Base-by-base conservation (phyloP, 2,888 invertebrate species). In the Antheraea assamensis region DNA sequence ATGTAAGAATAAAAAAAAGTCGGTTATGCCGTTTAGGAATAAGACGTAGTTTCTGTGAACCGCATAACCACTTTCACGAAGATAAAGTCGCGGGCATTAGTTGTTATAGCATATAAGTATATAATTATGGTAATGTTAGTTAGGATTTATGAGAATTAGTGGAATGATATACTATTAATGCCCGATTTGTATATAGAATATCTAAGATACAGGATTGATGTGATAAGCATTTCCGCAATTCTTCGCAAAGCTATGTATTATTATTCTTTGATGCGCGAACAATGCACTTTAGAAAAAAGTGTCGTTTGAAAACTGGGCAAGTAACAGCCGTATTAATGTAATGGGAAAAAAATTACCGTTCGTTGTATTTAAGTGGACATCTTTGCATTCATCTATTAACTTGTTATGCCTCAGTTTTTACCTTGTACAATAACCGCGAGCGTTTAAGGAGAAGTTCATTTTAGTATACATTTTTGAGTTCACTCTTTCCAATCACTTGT, bases 391-490 rank as follows among this genome's bases (percentile, higher is more conserved):
- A 55, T 55, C 42, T 73, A 70, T 70, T 42, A 55, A 31, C 27
- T 8, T 71, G 74, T 71, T 74, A 78, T 76, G 77, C 79, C 76
- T 73, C 47, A 72, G 68, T 75, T 75, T 74, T 71, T 71, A 55
- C 72, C 73, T 77, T 75, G 30, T 74, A 71, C 58, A 76, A 55
- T 35, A 52, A 76, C 70, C 49, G 49, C 52, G 58, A 61, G 31
- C 71, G 55, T 27, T 82, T 82, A 82, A 82, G 79, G 74, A 73
- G 74, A 68, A 73, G 78, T 19, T 52, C 13, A 42, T 64, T 42
- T 8, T 24, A 15, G 13, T 61, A 27, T 17, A 17, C 17, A 17
- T 61, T 61, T 27, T 17, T 61, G 27, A 30, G 24, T 3, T 21
- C 15, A 61, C 3, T 27, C 27, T 27, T 61, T 17, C 4, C 2